Conservation (phyloP, 2,888 invertebrate species). For the Sesia bembeciformis region DNA sequence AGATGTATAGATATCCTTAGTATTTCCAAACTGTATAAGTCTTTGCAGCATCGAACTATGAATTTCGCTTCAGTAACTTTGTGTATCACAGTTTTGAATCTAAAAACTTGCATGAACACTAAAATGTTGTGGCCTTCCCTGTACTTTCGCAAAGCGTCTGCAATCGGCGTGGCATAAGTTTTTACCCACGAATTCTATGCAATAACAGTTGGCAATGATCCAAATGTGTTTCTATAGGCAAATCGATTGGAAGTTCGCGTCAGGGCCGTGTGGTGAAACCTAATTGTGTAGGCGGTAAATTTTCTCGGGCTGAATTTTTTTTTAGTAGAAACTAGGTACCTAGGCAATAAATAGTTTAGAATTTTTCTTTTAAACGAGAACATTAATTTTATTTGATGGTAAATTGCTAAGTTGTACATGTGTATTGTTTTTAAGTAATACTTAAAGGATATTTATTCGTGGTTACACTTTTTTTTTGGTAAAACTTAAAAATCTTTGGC, state of each 20-base stretch:
- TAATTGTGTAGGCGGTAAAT: background rate
- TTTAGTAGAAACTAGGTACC: background rate
- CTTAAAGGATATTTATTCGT: too few species aligned
- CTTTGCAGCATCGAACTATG: background rate
- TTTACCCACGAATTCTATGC: constrained; percentile 32
- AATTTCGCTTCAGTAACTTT: background rate
- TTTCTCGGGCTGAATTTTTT: background rate
- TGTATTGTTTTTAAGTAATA: too few species aligned
- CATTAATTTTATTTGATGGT: too few species aligned
- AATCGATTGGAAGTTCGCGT: constrained; percentile 43
- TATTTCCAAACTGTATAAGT: background rate
- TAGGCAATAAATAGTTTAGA: background rate
- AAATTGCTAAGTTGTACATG: too few species aligned
- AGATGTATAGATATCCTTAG: background rate
- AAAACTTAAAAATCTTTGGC: too few species aligned
- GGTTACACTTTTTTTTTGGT: too few species aligned
- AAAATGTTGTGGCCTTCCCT: constrained; percentile 8
- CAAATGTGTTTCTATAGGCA: constrained; percentile 55
- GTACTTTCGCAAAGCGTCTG: constrained; percentile 25
- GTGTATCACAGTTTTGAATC: background rate
- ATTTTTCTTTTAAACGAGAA: too few species aligned
- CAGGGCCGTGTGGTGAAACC: background rate
- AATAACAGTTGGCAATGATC: constrained; percentile 58
- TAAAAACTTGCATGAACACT: background rate
- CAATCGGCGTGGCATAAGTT: constrained; percentile 21